Conservation (phyloP, 2,113 vertebrate genomes). For the Hippocampus abdominalis region DNA sequence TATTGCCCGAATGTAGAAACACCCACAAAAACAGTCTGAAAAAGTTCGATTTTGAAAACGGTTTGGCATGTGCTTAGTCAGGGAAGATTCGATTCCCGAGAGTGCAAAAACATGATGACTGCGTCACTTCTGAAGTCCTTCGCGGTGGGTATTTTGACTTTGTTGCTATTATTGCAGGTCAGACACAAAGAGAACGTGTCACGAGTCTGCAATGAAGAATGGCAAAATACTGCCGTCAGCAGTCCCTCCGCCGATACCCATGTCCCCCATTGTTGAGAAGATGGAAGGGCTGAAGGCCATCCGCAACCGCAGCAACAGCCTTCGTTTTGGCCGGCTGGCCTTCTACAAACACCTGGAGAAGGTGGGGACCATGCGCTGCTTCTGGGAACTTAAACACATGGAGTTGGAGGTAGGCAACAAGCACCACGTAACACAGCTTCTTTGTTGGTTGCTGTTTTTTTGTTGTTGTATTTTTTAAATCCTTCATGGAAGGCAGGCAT, state of each 20-base stretch:
- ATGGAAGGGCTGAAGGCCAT: constrained; percentile 78
- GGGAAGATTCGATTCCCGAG: too few species aligned
- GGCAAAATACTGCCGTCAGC: constrained; percentile 38
- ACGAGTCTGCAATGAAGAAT: constrained; percentile 42
- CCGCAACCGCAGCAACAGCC: constrained; percentile 63
- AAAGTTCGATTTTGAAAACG: too few species aligned
- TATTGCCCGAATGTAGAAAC: too few species aligned
- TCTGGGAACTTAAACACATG: constrained; percentile 79
- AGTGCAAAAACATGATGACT: too few species aligned
- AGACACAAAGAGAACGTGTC: constrained; percentile 37
- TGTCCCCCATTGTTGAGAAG: constrained; percentile 67
- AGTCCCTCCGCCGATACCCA: constrained; percentile 30
- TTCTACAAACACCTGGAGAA: constrained; percentile 80
- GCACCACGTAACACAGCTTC: constrained; percentile 46
- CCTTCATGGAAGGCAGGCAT: background rate
- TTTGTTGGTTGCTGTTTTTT: too few species aligned
- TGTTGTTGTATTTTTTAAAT: too few species aligned
- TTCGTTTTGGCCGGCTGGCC: constrained; percentile 66
- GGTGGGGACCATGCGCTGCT: constrained; percentile 78
- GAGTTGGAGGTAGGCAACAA: constrained; percentile 48
- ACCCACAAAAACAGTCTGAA: too few species aligned
- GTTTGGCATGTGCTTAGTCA: too few species aligned
- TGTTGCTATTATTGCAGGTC: constrained; percentile 42
- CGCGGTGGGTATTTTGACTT: too few species aligned
- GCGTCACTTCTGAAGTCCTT: too few species aligned